A percentile compares a stretch with the other conserved stretches of the same genome.
Evolutionary conservation across 2,888 invertebrate genomes (phyloP).

Genomic region (Cryptophagus acutangulus): DNA sequence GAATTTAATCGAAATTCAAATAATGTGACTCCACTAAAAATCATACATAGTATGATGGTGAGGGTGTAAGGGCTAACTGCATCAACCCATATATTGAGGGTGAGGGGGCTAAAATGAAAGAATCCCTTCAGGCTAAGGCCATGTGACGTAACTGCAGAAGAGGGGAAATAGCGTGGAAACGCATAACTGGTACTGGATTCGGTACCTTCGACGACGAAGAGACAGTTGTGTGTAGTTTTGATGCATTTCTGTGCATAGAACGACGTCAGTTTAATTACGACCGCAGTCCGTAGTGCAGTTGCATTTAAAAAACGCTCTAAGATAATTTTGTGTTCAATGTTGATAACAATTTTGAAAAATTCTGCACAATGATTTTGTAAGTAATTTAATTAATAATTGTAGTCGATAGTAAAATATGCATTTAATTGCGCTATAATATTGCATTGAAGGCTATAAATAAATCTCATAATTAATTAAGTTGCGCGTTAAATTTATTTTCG

Average conservation of each 20-base stretch:
- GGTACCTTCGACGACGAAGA: too few relatives aligned
- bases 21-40: neutral
- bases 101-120: constrained; percentile 7
- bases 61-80: neutral
- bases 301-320: too few relatives aligned
- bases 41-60: neutral
- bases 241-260: neutral
- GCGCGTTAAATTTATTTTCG: neutral
- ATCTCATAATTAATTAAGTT: too few relatives aligned
- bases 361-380: too few relatives aligned
- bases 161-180: constrained; percentile 7
- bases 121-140: constrained; percentile 6
- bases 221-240: neutral
- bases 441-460: too few relatives aligned
- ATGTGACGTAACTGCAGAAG: constrained; percentile 3
- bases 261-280: too few relatives aligned
- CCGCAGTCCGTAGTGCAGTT: too few relatives aligned
- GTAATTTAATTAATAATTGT: too few relatives aligned
- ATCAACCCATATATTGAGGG: constrained; percentile 2
- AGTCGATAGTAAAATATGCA: too few relatives aligned
- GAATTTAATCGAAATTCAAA: constrained; percentile 7
- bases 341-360: too few relatives aligned
- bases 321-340: too few relatives aligned
- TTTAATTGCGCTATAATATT: too few relatives aligned
- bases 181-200: constrained; percentile 2